Conservation (phyloP, 35 echinoderm and acorn worm species). For the Lytechinus variegatus region DNA sequence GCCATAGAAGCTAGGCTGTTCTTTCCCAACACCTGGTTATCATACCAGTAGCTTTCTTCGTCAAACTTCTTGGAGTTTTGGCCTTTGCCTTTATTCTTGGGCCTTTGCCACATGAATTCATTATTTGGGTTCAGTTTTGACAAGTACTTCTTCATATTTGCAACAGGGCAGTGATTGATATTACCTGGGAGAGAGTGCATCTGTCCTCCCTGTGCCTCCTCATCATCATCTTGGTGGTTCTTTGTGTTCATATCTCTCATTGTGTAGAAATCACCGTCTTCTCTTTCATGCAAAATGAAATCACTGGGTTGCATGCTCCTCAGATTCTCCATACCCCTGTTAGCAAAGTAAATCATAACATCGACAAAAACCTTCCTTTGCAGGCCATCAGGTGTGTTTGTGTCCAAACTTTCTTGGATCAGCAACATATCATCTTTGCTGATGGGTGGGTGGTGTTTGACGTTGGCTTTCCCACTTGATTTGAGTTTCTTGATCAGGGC, state of each 20-base stretch:
- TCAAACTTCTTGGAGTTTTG: too few species aligned
- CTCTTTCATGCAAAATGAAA: neutral
- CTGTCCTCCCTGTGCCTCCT: conserved; percentile 44
- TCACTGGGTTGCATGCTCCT: neutral
- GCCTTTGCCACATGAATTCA: conserved; percentile 59
- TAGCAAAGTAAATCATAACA: neutral
- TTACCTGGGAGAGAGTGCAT: conserved; percentile 36
- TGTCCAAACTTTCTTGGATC: too few species aligned
- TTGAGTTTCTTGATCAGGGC: too few species aligned
- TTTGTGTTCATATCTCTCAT: neutral
- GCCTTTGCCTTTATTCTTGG: neutral
- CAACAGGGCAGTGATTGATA: conserved; percentile 52
- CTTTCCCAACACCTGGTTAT: too few species aligned
- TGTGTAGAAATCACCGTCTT: neutral
- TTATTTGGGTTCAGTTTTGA: conserved; percentile 15
- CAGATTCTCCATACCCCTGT: conserved; percentile 13
- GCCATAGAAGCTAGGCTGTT: too few species aligned
- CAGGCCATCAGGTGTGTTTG: too few species aligned
- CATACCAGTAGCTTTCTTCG: too few species aligned
- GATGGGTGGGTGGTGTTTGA: too few species aligned
- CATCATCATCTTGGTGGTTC: conserved; percentile 14
- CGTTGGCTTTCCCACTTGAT: too few species aligned
- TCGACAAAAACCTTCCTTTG: too few species aligned
- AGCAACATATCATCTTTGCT: too few species aligned
- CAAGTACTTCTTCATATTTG: conserved; percentile 19